Percentiles rank a stretch among this genome's conserved stretches.
Evolutionary conservation across 1,140 invertebrate genomes (phyloP).

Genomic region (Euwallacea similis): DNA sequence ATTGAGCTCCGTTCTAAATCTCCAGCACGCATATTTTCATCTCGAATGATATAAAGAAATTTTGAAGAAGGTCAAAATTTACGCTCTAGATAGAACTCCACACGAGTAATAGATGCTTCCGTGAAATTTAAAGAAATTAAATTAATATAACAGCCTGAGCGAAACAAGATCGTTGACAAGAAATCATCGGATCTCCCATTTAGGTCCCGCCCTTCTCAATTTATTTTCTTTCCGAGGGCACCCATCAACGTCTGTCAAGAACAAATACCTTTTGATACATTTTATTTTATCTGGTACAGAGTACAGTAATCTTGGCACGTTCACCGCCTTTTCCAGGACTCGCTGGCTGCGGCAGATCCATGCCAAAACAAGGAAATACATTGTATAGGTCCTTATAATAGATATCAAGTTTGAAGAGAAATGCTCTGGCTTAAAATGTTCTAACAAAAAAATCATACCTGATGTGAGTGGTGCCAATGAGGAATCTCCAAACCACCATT

Average conservation of each 20-base stretch:
- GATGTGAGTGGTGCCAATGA: conserved; percentile 39
- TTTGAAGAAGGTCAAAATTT: too few species aligned
- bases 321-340: background rate
- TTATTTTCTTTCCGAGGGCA: conserved; percentile 19
- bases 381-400: conserved; percentile 1
- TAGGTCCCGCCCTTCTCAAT: conserved; percentile 5
- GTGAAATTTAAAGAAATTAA: background rate
- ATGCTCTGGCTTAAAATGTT: too few species aligned
- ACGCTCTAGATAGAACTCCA: too few species aligned
- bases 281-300: conserved; percentile 23
- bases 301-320: conserved; percentile 31
- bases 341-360: conserved; percentile 11
- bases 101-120: too few species aligned
- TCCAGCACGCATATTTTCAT: too few species aligned
- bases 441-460: conserved; percentile 25
- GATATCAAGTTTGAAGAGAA: too few species aligned
- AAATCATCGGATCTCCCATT: background rate
- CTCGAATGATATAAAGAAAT: too few species aligned
- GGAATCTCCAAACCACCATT: conserved; percentile 56
- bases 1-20: too few species aligned
- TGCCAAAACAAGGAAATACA: conserved; percentile 21
- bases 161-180: conserved; percentile 1
- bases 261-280: conserved; percentile 32
- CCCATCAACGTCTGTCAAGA: conserved; percentile 29
- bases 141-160: background rate